These are phyloP conservation scores for Drymonia ruficornis DNA, from an alignment of 2,888 invertebrate species.

Conservation along the genomic window DNA sequence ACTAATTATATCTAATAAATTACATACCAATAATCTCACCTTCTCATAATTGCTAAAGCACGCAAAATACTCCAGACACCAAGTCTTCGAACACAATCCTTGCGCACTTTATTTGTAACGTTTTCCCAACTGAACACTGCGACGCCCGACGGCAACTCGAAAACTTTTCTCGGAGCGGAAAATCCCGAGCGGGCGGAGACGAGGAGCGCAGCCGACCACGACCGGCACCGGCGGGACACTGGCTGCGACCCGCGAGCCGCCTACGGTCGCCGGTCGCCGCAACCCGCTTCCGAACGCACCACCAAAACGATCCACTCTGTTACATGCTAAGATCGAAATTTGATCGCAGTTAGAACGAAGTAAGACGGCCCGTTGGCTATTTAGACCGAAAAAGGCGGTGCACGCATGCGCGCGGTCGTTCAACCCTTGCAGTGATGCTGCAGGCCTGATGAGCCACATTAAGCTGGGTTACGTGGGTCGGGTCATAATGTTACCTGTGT, in stretches of 20 bases:
- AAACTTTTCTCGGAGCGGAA: slow-evolving; percentile 58
- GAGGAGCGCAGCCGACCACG: slow-evolving; percentile 53
- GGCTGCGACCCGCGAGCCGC: slow-evolving; percentile 35
- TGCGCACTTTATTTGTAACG: slow-evolving; percentile 33
- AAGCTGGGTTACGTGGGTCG: slow-evolving; percentile 43
- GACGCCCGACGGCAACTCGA: slow-evolving; percentile 53
- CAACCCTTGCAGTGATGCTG: slow-evolving; percentile 74
- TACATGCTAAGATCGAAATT: slow-evolving; percentile 82
- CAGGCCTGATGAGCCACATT: slow-evolving; percentile 56
- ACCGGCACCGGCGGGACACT: slow-evolving; percentile 63
- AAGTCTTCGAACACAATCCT: slow-evolving; percentile 31
- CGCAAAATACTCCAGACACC: slow-evolving; percentile 23
- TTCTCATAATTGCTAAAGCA: slow-evolving; percentile 23
- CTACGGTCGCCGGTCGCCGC: slow-evolving; percentile 30
- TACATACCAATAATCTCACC: too few species aligned
- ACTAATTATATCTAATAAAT: too few species aligned
- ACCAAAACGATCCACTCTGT: slow-evolving; percentile 71
- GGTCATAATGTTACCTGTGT: slow-evolving; percentile 36
- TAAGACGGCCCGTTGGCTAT: slow-evolving; percentile 74
- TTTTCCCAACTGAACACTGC: slow-evolving; percentile 25
- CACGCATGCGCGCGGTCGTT: slow-evolving; percentile 74
- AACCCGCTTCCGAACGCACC: slow-evolving; percentile 45
- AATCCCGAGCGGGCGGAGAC: slow-evolving; percentile 16
- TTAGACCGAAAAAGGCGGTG: slow-evolving; percentile 58
- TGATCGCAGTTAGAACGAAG: slow-evolving; percentile 76